These are phyloP conservation scores for Sorex fumeus DNA, from an alignment of 2,113 vertebrate species.

Conservation along the genomic window DNA sequence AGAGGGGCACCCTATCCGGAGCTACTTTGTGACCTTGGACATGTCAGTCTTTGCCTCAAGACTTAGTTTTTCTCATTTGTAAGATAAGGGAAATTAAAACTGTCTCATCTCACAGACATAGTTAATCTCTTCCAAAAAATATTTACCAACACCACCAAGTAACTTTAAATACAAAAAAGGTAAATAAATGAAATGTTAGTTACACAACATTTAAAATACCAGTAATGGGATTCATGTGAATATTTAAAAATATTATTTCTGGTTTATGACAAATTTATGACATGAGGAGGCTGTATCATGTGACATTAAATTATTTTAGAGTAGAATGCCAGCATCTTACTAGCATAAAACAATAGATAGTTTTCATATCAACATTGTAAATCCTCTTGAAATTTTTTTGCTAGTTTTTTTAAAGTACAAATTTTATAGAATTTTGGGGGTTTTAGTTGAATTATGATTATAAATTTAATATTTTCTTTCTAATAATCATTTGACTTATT, in stretches of 20 bases:
- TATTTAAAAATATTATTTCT: too few species aligned
- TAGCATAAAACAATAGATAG: too few species aligned
- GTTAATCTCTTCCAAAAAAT: not conserved
- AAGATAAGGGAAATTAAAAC: slow-evolving; percentile 17
- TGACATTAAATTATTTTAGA: not conserved
- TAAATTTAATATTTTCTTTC: not conserved
- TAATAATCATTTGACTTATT: not conserved
- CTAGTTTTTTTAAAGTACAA: slow-evolving; percentile 20
- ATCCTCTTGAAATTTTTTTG: not conserved
- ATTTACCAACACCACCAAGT: not conserved
- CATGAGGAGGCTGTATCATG: not conserved
- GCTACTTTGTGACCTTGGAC: not conserved
- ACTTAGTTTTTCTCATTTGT: not conserved
- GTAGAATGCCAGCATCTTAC: not conserved
- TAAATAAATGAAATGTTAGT: not conserved
- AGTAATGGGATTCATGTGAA: not conserved
- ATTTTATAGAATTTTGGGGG: too few species aligned
- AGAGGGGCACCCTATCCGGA: not conserved
- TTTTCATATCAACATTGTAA: not conserved
- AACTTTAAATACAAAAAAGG: slow-evolving; percentile 38
- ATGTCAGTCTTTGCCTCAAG: not conserved
- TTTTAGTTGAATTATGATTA: not conserved
- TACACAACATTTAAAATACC: not conserved
- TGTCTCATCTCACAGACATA: not conserved
- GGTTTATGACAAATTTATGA: not conserved